Percentiles rank a stretch among this genome's conserved stretches.
Conservation (phyloP, 2,888 invertebrate genomes). For the Agonopterix heracliana region DNA sequence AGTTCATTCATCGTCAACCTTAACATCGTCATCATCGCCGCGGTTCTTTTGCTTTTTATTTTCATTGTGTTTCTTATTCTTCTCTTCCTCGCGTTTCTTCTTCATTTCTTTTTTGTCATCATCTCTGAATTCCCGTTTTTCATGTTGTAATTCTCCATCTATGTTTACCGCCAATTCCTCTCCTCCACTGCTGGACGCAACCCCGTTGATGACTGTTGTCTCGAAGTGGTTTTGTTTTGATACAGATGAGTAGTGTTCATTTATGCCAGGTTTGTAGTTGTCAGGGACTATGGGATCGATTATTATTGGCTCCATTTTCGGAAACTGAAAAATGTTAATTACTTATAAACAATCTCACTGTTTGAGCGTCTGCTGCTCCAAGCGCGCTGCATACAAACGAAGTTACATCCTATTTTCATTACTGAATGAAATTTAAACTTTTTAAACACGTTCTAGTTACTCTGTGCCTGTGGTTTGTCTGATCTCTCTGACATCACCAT, state of each 20-base stretch:
- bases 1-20: neutral
- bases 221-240: conserved; percentile 12
- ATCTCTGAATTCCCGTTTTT: conserved; percentile 1
- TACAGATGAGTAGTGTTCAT: conserved; percentile 15
- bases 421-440: too few species aligned
- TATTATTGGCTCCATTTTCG: conserved; percentile 1
- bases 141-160: conserved; percentile 73
- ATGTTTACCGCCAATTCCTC: conserved; percentile 78
- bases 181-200: conserved; percentile 64
- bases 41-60: neutral
- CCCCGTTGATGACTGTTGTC: conserved; percentile 70
- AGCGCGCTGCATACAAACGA: too few species aligned
- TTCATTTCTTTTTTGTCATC: neutral
- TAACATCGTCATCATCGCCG: neutral
- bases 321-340: neutral
- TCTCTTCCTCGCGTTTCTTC: neutral
- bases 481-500: too few species aligned
- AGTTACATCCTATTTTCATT: too few species aligned
- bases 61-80: too few species aligned
- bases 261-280: conserved; percentile 10
- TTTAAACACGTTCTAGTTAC: too few species aligned
- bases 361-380: too few species aligned
- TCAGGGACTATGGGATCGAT: conserved; percentile 6
- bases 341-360: too few species aligned
- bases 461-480: too few species aligned